These are phyloP conservation scores for Tachuris rubrigastra DNA, from an alignment of 2,113 vertebrate genomes.

Conservation along the genomic window DNA sequence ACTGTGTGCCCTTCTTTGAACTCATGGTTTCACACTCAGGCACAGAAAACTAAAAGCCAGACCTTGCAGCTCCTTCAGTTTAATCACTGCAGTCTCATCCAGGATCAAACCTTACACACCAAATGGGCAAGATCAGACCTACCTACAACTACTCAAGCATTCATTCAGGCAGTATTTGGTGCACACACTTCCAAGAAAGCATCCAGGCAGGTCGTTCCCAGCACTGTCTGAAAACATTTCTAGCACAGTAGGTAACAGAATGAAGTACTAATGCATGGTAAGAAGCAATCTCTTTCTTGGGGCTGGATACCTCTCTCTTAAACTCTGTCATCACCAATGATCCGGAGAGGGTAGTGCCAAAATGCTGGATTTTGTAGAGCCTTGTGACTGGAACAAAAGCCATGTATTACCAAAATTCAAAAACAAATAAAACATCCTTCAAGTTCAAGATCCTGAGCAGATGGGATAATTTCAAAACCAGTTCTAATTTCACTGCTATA, in stretches of 20 bases:
- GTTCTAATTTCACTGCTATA: not conserved
- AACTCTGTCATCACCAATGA: not conserved
- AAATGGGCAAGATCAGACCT: not conserved
- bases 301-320: not conserved
- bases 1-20: fast-evolving
- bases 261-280: not conserved
- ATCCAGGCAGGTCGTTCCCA: not conserved
- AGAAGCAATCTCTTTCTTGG: not conserved
- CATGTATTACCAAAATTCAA: not conserved
- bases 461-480: not conserved
- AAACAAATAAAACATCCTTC: not conserved
- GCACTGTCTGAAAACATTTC: not conserved
- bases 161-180: not conserved
- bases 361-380: not conserved
- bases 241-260: not conserved
- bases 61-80: not conserved
- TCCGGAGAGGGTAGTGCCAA: not conserved
- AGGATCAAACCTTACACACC: not conserved
- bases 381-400: not conserved
- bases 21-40: not conserved
- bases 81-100: not conserved
- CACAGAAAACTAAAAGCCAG: not conserved
- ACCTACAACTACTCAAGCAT: not conserved
- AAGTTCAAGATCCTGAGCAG: not conserved
- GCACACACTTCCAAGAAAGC: not conserved